phyloP scores from a whole-genome alignment of 2,888 invertebrate genomes.

The Argynnis bischoffii region DNA sequence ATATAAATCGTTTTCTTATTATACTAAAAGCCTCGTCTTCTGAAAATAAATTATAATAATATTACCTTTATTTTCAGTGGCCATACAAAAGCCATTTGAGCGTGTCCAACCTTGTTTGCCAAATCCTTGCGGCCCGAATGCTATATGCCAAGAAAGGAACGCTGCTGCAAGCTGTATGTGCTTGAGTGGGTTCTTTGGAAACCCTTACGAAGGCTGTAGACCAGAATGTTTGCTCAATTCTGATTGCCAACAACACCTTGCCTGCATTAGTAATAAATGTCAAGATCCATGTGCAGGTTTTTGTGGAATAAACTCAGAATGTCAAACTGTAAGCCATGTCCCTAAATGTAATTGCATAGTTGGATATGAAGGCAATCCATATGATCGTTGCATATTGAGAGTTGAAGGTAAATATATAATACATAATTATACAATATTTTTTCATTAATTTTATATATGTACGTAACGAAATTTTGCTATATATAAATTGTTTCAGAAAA shows the following conservation, averaged over 20 bases:
- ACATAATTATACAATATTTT: neutral
- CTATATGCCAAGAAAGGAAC: conserved; percentile 85
- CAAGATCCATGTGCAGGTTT: conserved; percentile 88
- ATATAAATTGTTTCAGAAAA: conserved; percentile 51
- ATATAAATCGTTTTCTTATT: neutral
- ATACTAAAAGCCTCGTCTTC: neutral
- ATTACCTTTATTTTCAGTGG: conserved; percentile 28
- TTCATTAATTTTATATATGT: neutral
- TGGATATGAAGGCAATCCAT: conserved; percentile 89
- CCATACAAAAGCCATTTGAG: conserved; percentile 50
- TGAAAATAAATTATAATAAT: neutral
- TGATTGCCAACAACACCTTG: conserved; percentile 85
- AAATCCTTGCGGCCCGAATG: conserved; percentile 86
- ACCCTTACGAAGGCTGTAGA: conserved; percentile 86
- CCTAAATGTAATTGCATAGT: conserved; percentile 87
- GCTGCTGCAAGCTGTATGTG: conserved; percentile 87
- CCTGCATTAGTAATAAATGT: conserved; percentile 86
- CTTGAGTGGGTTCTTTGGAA: conserved; percentile 85
- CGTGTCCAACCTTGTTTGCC: conserved; percentile 78
- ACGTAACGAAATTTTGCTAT: neutral
- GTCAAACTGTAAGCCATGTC: conserved; percentile 88
- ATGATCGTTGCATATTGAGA: conserved; percentile 62
- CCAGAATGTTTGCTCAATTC: conserved; percentile 88
- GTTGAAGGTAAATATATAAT: conserved; percentile 54
- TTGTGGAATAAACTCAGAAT: conserved; percentile 89